These are phyloP conservation scores for Apocrypta bakeri DNA, from an alignment of 1,140 invertebrate species.

Conservation along the genomic window DNA sequence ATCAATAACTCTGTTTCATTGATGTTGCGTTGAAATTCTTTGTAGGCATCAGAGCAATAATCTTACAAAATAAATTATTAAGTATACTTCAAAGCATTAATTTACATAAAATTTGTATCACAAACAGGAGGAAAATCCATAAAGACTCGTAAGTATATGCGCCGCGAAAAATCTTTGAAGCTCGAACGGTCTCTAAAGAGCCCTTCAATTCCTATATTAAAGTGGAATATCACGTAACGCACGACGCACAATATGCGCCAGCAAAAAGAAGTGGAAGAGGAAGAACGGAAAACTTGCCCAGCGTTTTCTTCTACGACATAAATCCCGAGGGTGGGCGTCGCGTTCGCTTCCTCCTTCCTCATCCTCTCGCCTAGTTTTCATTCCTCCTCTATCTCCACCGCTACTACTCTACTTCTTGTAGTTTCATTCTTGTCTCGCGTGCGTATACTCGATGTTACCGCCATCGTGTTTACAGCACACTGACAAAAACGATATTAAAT, in stretches of 20 bases:
- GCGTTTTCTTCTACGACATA: slow-evolving; percentile 54
- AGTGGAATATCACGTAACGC: slow-evolving; percentile 49
- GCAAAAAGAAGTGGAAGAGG: neutral
- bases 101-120: too few relatives aligned
- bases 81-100: too few relatives aligned
- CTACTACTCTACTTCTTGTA: slow-evolving; percentile 49
- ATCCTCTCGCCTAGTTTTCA: slow-evolving; percentile 18
- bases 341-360: neutral
- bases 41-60: too few relatives aligned
- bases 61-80: too few relatives aligned
- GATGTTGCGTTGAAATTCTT: too few relatives aligned
- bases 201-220: slow-evolving; percentile 54
- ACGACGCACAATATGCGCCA: neutral
- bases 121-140: too few relatives aligned
- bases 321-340: slow-evolving; percentile 54
- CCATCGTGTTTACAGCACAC: slow-evolving; percentile 25
- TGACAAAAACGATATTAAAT: slow-evolving; percentile 54
- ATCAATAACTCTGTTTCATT: too few relatives aligned
- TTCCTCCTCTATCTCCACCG: neutral
- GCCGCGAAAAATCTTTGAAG: too few relatives aligned
- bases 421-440: slow-evolving; percentile 28
- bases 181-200: neutral
- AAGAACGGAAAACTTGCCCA: neutral
- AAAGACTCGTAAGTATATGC: too few relatives aligned
- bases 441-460: slow-evolving; percentile 32